These are phyloP conservation scores for Plagiodera versicolora DNA, from an alignment of 2,888 invertebrate species.

Conservation along the genomic window DNA sequence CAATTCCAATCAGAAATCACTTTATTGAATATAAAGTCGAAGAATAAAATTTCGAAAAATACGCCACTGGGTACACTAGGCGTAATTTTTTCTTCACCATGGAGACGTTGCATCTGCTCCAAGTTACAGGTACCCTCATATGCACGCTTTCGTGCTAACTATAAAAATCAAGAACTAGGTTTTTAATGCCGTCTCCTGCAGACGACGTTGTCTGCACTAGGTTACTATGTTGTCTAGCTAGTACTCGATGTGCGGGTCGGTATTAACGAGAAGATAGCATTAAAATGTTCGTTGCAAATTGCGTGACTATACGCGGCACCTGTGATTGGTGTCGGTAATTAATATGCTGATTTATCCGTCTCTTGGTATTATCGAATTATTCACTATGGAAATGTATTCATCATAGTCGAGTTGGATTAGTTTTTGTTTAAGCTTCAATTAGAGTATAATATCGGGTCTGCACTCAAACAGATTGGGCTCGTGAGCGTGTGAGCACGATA, in stretches of 20 bases:
- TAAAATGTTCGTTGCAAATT: background rate
- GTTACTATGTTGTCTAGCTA: conserved; percentile 43
- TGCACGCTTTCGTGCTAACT: conserved; percentile 17
- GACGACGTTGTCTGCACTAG: conserved; percentile 35
- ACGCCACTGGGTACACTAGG: conserved; percentile 17
- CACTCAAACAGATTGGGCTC: too few relatives aligned
- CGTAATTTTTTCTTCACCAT: conserved; percentile 27
- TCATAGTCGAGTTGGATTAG: too few relatives aligned
- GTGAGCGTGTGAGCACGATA: too few relatives aligned
- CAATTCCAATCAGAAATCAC: too few relatives aligned
- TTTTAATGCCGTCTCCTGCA: conserved; percentile 38
- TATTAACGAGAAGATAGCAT: background rate
- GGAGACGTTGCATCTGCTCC: conserved; percentile 31
- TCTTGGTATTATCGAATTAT: background rate
- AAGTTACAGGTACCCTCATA: conserved; percentile 34
- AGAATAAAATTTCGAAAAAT: background rate
- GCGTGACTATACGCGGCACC: background rate
- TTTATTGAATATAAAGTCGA: too few relatives aligned
- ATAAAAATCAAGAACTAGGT: conserved; percentile 35
- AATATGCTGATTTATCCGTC: background rate
- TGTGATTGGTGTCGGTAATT: background rate
- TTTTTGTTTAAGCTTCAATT: too few relatives aligned
- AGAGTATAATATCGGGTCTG: too few relatives aligned
- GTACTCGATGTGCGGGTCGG: conserved; percentile 9
- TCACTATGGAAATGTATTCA: too few relatives aligned